Conservation (phyloP, 2,888 invertebrate species). For the Merodon equestris region DNA sequence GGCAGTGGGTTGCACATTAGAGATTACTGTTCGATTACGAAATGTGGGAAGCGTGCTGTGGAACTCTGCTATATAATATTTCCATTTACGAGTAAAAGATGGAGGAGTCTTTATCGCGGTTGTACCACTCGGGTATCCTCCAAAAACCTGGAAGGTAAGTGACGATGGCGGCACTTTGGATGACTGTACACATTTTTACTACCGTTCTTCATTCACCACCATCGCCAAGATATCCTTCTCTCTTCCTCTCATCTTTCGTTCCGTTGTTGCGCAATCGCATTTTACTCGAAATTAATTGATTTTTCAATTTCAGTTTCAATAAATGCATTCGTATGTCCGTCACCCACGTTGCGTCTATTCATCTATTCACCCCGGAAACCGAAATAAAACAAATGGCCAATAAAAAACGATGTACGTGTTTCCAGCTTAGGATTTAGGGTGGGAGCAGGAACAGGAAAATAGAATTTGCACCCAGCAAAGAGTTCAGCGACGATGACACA, state of each 20-base stretch:
- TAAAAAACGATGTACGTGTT: slow-evolving; percentile 6
- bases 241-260: slow-evolving; percentile 19
- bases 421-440: slow-evolving; percentile 28
- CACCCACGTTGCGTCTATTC: slow-evolving; percentile 48
- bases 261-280: slow-evolving; percentile 50
- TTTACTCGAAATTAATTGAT: slow-evolving; percentile 50
- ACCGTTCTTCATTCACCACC: slow-evolving; percentile 5
- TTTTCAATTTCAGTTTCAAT: slow-evolving; percentile 51
- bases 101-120: slow-evolving; percentile 33
- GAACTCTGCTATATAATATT: slow-evolving; percentile 21
- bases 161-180: slow-evolving; percentile 9
- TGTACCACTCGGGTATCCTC: slow-evolving; percentile 1
- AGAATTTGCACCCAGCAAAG: slow-evolving; percentile 51
- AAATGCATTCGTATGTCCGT: slow-evolving; percentile 36
- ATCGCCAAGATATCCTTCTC: no score
- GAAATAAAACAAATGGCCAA: no score
- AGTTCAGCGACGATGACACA: slow-evolving; percentile 58
- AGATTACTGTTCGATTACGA: slow-evolving; percentile 65
- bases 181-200: slow-evolving; percentile 58
- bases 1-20: slow-evolving; percentile 59
- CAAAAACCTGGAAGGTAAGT: slow-evolving; percentile 27
- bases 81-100: slow-evolving; percentile 17
- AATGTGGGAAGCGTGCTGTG: slow-evolving; percentile 61
- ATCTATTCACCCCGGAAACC: slow-evolving; percentile 29
- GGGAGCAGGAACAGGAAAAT: slow-evolving; percentile 48